Evolutionary conservation across 2,113 vertebrate species (phyloP).

Genomic region (Cynopterus brachyotis): DNA sequence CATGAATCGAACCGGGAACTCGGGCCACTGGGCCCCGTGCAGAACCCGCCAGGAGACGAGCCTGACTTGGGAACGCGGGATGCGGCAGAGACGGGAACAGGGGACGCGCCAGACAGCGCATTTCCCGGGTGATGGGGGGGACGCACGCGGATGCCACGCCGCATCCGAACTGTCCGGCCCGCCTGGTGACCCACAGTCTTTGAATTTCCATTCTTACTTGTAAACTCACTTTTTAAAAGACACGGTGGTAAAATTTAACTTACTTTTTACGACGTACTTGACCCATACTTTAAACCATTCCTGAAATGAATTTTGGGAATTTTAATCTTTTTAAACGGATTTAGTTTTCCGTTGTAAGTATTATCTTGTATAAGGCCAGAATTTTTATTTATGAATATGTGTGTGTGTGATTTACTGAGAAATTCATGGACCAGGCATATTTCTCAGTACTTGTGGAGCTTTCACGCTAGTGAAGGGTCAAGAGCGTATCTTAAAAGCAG

Average conservation of each 20-base stretch:
- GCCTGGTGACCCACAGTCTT: not conserved
- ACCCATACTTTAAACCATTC: not conserved
- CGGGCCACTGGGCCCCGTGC: not conserved
- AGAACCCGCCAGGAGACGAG: not conserved
- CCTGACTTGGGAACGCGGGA: not conserved
- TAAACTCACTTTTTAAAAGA: not conserved
- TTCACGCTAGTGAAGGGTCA: not conserved
- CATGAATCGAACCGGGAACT: rapidly evolving
- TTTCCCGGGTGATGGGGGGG: not conserved
- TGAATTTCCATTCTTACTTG: not conserved
- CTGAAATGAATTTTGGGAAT: not conserved
- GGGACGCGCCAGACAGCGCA: too few species aligned
- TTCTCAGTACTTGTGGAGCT: not conserved
- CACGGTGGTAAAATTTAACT: not conserved
- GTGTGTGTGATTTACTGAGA: not conserved
- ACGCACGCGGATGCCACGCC: too few species aligned
- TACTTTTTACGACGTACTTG: not conserved
- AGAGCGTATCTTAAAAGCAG: not conserved
- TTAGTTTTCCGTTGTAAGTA: not conserved
- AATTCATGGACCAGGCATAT: not conserved
- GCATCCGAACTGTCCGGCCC: not conserved
- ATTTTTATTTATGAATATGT: not conserved
- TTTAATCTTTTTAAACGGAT: not conserved
- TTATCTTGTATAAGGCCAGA: not conserved
- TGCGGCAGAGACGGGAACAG: rapidly evolving